Conservation (phyloP, 2,797 vertebrate genomes). For the Epinephelus awoara region DNA sequence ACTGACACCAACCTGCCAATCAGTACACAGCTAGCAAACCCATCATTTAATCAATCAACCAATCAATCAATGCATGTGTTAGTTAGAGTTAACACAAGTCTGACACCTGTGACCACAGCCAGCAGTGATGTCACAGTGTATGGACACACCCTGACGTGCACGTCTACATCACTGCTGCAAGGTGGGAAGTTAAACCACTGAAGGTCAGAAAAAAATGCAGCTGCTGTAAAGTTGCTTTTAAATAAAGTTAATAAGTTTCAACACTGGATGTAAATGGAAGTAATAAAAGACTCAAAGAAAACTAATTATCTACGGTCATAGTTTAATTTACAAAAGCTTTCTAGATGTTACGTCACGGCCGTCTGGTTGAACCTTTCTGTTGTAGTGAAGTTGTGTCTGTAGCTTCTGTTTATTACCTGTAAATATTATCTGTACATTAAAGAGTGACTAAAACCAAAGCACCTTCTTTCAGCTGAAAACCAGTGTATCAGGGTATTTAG, state of each 20-base stretch:
- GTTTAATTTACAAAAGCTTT: background rate
- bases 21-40: constrained; percentile 30
- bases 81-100: background rate
- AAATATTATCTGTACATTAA: background rate
- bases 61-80: background rate
- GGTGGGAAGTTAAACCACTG: background rate
- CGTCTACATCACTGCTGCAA: background rate
- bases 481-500: too few relatives aligned
- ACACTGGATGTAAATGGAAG: background rate
- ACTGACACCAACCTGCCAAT: constrained; percentile 60
- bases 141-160: too few relatives aligned
- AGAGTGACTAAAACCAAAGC: too few relatives aligned
- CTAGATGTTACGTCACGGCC: too few relatives aligned
- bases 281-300: too few relatives aligned
- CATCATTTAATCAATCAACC: constrained; percentile 34
- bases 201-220: background rate
- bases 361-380: too few relatives aligned
- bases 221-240: background rate
- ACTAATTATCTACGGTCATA: background rate
- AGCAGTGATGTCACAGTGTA: too few relatives aligned
- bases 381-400: background rate
- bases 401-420: background rate
- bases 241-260: background rate
- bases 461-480: too few relatives aligned
- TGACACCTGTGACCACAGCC: too few relatives aligned